Percentiles rank a stretch among this genome's conserved stretches.
Evolutionary conservation across 2,888 invertebrate genomes (phyloP).

Genomic region (Parelbella ahira): DNA sequence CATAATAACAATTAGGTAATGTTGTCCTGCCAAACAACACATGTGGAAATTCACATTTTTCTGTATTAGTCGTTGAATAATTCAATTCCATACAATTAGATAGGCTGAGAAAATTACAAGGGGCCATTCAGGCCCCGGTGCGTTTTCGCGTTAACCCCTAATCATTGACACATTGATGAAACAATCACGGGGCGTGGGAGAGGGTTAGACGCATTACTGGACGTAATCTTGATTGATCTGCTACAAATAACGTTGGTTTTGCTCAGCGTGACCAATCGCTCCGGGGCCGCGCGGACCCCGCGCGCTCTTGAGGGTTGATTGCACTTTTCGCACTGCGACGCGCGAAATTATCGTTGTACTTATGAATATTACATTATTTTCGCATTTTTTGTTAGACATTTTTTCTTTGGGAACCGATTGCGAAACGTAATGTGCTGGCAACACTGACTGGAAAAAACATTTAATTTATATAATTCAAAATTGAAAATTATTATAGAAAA

Average conservation of each 20-base stretch:
- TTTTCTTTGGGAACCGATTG: slow-evolving; percentile 1
- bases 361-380: slow-evolving; percentile 19
- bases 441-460: no score
- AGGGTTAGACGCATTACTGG: slow-evolving; percentile 50
- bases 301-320: slow-evolving; percentile 39
- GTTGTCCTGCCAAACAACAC: no score
- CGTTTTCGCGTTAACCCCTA: slow-evolving; percentile 52
- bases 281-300: slow-evolving; percentile 29
- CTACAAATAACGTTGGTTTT: slow-evolving; percentile 67
- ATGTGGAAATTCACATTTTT: no score
- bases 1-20: no score
- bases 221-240: slow-evolving; percentile 77
- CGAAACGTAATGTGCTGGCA: background rate
- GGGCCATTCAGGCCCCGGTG: slow-evolving; percentile 13
- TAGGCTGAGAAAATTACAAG: slow-evolving; percentile 33
- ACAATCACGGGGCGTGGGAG: slow-evolving; percentile 54
- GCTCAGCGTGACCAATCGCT: slow-evolving; percentile 45
- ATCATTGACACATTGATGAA: slow-evolving; percentile 69
- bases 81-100: slow-evolving; percentile 15
- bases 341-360: slow-evolving; percentile 17
- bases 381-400: background rate
- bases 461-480: no score
- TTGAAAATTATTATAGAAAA: no score
- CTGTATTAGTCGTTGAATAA: background rate
- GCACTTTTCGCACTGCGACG: slow-evolving; percentile 41